Evolutionary conservation across 2,888 invertebrate species (phyloP), one percentile per base, ranked within the genome.

Genomic region (Hirtodrosophila trivittata): DNA sequence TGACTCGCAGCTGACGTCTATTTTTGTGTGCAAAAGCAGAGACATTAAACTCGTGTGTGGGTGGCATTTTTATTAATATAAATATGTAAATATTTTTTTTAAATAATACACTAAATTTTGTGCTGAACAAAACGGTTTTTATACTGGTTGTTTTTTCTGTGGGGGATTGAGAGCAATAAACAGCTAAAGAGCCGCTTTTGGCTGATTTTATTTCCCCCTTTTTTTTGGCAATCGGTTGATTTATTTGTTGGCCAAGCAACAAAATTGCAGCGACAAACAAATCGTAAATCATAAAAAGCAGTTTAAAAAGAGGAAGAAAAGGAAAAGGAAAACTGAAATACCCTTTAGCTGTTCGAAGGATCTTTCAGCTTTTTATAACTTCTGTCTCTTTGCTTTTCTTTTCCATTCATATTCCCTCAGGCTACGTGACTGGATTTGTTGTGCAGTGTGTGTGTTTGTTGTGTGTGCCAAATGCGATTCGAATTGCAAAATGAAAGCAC

Each of bases 11-110:
- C 66, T 70, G 71, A 57, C 70, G 65, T 56, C 47, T 65, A 52
- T 70, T 57, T 70, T 57, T 45, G 51, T 70, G 13, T 37, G 16
- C 49, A 41, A 33, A 38, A 57, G 10, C 7, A n/a, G n/a, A 77
- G 84, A 83, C 84, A 83, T 77, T 83, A 81, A 80, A 77, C 81
- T 66, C 73, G 49, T 54, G 21, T 72, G 69, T 70, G 72, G 69
- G 60, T 63, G 68, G 54, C 46, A n/a, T n/a, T 54, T 66, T 39
- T 21, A 21, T 21, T 3, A 21, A 21, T 21, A 21, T 21, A 21
- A 3, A 21, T 21, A 21, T 5, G 5, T 5, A 21, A 3, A 21
- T 21, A 21, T 21, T 3, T 21, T 2, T 2, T 21, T 21, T 21
- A 21, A 21, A 21, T 21, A 21, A 21, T 21, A 21, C 5, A 21